Evolutionary conservation across 1,140 invertebrate genomes (phyloP).

Genomic region (Drosophila nigrodunni): DNA sequence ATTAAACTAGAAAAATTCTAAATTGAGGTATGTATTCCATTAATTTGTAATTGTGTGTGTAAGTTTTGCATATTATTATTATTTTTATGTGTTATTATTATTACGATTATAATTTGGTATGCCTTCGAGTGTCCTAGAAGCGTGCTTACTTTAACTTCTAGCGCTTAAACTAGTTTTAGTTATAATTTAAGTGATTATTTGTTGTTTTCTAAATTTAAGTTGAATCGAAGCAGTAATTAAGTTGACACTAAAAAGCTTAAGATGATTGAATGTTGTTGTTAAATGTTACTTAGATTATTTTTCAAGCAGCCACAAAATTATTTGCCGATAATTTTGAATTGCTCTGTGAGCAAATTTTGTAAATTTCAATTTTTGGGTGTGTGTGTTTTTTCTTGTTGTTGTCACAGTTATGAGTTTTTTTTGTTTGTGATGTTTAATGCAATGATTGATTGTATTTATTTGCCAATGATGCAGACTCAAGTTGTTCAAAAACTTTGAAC

Average conservation of each 20-base stretch:
- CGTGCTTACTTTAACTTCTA: slow-evolving; percentile 71
- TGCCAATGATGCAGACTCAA: slow-evolving; percentile 52
- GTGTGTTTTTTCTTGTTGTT: slow-evolving; percentile 34
- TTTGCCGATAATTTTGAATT: slow-evolving; percentile 48
- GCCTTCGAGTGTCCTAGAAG: slow-evolving; percentile 54
- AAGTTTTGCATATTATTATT: slow-evolving; percentile 49
- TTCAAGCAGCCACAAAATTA: slow-evolving; percentile 76
- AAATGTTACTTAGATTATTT: slow-evolving; percentile 40
- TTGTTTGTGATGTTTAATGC: slow-evolving; percentile 56
- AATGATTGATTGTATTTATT: slow-evolving; percentile 64
- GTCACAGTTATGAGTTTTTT: slow-evolving; percentile 72
- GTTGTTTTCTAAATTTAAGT: slow-evolving; percentile 15
- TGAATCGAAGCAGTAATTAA: slow-evolving; percentile 59
- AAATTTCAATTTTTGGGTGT: slow-evolving; percentile 27
- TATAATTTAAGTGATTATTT: slow-evolving; percentile 19
- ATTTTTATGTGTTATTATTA: neutral
- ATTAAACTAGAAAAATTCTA: slow-evolving; percentile 84
- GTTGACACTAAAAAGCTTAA: slow-evolving; percentile 67
- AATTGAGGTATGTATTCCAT: slow-evolving; percentile 83
- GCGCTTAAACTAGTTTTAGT: slow-evolving; percentile 33
- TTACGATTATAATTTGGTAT: slow-evolving; percentile 35
- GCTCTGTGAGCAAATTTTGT: slow-evolving; percentile 57
- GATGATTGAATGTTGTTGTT: slow-evolving; percentile 16
- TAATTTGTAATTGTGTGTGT: slow-evolving; percentile 73
- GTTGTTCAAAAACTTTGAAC: slow-evolving; percentile 26